Evolutionary conservation across 2,113 vertebrate genomes (phyloP).

Genomic region (Odontophorus gujanensis): DNA sequence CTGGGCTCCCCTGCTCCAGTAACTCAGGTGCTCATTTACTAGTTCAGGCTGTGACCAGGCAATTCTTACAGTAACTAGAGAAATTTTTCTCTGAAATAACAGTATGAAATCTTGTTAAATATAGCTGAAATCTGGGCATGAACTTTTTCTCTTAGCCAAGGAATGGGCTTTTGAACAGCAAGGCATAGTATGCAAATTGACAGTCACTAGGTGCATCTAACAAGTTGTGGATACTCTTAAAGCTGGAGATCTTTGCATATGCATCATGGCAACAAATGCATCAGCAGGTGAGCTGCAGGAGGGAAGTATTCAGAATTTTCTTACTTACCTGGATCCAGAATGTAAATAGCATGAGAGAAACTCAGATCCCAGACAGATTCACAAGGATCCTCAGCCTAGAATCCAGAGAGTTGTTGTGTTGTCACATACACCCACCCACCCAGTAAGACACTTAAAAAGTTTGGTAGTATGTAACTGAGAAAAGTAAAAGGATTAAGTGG

Average conservation of each 20-base stretch:
- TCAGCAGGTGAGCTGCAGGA: background rate
- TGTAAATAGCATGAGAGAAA: background rate
- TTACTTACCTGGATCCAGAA: background rate
- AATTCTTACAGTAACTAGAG: background rate
- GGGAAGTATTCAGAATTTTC: background rate
- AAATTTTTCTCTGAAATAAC: background rate
- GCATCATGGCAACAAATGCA: background rate
- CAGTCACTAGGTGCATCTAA: background rate
- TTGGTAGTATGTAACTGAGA: background rate
- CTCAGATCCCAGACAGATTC: background rate
- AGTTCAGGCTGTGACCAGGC: no score
- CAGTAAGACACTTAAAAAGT: no score
- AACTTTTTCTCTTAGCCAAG: background rate
- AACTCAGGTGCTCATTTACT: no score
- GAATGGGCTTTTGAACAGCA: background rate
- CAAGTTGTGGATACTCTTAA: background rate
- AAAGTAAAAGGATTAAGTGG: background rate
- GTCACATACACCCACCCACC: no score
- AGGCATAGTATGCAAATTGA: background rate
- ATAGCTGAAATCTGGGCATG: background rate
- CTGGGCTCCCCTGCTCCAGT: no score
- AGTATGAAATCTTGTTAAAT: background rate
- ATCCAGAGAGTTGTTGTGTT: no score
- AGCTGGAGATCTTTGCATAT: background rate
- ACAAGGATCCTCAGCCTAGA: background rate